Conservation (phyloP, 1,140 invertebrate species). For the Sinella curviseta region DNA sequence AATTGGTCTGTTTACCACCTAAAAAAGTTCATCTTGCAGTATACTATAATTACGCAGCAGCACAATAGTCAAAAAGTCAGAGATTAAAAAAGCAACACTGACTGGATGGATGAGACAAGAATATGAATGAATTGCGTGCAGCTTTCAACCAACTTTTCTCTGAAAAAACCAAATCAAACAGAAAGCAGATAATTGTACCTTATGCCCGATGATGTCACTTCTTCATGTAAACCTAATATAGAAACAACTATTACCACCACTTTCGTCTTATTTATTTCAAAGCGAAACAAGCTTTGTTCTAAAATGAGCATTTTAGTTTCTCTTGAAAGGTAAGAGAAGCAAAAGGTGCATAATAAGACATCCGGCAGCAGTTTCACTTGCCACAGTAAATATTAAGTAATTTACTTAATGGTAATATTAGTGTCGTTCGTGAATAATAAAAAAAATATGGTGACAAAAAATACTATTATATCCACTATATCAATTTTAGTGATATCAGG, state of each 20-base stretch:
- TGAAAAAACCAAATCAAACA: no score
- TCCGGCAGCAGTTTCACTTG: no score
- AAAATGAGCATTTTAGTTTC: slow-evolving; percentile 1
- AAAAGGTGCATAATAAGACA: background rate
- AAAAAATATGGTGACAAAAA: no score
- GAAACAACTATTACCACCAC: no score
- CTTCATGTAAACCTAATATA: no score
- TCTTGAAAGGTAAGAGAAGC: background rate
- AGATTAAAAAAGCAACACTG: background rate
- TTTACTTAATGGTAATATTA: no score
- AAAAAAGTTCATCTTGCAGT: background rate
- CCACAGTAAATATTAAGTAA: background rate
- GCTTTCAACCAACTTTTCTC: background rate
- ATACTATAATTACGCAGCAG: background rate
- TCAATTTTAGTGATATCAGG: background rate
- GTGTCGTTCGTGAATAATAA: no score
- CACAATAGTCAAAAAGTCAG: no score
- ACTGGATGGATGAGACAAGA: no score
- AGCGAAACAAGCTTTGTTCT: background rate
- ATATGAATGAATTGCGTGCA: slow-evolving; percentile 11
- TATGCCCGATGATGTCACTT: no score
- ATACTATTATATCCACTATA: background rate
- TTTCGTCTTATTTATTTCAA: no score
- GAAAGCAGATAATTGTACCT: background rate
- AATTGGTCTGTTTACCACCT: background rate